Evolutionary conservation across 2,797 vertebrate species (phyloP), one percentile per base, ranked within the genome.

Genomic region (Antennarius maculatus): DNA sequence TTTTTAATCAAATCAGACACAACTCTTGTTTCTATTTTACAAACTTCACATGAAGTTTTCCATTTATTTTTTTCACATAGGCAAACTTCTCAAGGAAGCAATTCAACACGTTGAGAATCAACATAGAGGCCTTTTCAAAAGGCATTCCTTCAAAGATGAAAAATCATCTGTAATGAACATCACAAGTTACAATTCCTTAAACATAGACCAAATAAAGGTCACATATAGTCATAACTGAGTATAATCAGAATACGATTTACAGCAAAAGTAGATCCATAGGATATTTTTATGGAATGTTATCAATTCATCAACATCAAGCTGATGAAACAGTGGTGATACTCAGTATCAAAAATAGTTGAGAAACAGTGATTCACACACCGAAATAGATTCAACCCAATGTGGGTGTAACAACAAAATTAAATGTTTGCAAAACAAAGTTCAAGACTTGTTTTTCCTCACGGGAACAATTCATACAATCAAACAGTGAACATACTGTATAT

Each of bases 71-170:
- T 52, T 60, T 70, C 14, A 15, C 16, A 74, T 69, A 74, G 2
- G 4, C 46, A 81, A 74, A 69, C 89, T 90, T 86, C 83, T 75
- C 81, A 80, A 62, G 18, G 86, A 91, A 90, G 88, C 63, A 85
- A 61, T 61, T 59, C 29, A 72, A 58, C 29, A 56, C 13, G 39
- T 6, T 80, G 83, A 85, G 57, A 83, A 5, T 62, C n/a, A 67
- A 56, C n/a, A 77, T 27, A 59, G 54, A 59, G 71, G 17, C 75
- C 85, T 89, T 89, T 86, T 86, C 72, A 73, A 92, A 92, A 90
- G 89, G 83, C 18, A 74, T 62, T 55, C 3, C 71, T 52, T 15
- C n/a, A 11, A 73, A 77, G 80, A 86, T 76, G 79, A 66, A 71
- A 74, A 79, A 80, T 74, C 74, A 86, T 85, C 72, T 14, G 41